These are phyloP conservation scores for Grammomys surdaster DNA, from an alignment of 2,113 vertebrate genomes.

Conservation along the genomic window DNA sequence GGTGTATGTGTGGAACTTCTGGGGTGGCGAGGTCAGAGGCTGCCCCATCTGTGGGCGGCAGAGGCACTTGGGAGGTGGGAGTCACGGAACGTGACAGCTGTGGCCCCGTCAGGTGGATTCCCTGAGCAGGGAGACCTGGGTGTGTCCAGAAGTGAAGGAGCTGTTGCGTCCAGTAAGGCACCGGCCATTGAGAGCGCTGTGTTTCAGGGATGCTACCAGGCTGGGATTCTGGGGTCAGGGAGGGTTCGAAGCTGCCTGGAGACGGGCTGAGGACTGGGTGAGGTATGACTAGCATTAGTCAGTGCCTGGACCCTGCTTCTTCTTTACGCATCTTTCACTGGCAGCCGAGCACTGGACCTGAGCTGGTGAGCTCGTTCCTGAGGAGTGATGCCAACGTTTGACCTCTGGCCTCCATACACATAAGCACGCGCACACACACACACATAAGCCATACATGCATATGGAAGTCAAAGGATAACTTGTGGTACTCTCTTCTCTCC, in stretches of 20 bases:
- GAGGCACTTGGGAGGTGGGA: not conserved
- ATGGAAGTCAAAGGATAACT: not conserved
- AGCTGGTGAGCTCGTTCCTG: not conserved
- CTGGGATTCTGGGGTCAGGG: not conserved
- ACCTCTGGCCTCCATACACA: no score
- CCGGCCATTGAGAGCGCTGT: no score
- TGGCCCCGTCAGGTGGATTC: not conserved
- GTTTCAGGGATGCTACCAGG: not conserved
- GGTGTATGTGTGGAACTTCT: not conserved
- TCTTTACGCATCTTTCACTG: not conserved
- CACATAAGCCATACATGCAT: no score
- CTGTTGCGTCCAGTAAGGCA: not conserved
- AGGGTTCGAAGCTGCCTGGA: not conserved
- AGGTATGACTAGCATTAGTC: not conserved
- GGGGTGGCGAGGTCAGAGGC: not conserved
- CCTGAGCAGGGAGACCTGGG: not conserved
- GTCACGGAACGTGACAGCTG: not conserved
- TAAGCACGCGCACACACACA: no score
- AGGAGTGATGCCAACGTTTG: no score
- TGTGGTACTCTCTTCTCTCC: not conserved
- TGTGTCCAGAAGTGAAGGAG: not conserved
- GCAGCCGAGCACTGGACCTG: not conserved
- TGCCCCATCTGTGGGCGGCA: not conserved
- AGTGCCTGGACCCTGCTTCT: fast-evolving
- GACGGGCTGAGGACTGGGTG: not conserved